Evolutionary conservation across 2,888 invertebrate species (phyloP).

Genomic region (Aspidiotus rigidus): DNA sequence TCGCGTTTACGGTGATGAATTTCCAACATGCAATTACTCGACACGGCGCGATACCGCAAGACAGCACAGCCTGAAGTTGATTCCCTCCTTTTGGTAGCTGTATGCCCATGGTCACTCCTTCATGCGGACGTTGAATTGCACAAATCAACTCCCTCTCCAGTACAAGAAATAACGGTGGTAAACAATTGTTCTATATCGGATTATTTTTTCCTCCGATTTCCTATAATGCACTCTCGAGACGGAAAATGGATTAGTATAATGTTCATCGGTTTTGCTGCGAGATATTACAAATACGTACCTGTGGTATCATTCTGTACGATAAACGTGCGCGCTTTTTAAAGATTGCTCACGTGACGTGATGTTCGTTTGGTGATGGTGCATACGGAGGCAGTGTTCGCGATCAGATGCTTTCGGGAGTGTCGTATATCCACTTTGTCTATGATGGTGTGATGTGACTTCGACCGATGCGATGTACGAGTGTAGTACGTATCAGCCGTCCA

Average conservation of each 20-base stretch:
- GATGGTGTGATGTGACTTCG: constrained; percentile 8
- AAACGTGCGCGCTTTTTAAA: too few relatives aligned
- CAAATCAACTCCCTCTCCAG: background rate
- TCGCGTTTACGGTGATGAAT: background rate
- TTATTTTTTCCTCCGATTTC: background rate
- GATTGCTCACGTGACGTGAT: too few relatives aligned
- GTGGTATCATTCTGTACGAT: too few relatives aligned
- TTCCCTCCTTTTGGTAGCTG: background rate
- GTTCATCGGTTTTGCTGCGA: background rate
- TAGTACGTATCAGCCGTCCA: constrained; percentile 36
- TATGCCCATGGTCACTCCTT: constrained; percentile 1
- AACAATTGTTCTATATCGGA: background rate
- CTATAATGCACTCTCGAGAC: background rate
- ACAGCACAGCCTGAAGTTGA: background rate
- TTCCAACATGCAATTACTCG: constrained; percentile 4
- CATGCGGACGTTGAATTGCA: constrained; percentile 1
- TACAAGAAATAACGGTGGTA: too few relatives aligned
- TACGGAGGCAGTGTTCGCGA: background rate
- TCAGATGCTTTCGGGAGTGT: constrained; percentile 14
- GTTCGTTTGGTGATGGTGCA: too few relatives aligned
- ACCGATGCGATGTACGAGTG: constrained; percentile 36
- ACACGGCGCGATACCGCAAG: background rate
- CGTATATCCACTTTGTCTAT: constrained; percentile 1
- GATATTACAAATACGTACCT: too few relatives aligned
- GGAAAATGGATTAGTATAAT: background rate